Evolutionary conservation across 2,113 vertebrate genomes (phyloP).

Genomic region (Lates calcarifer): DNA sequence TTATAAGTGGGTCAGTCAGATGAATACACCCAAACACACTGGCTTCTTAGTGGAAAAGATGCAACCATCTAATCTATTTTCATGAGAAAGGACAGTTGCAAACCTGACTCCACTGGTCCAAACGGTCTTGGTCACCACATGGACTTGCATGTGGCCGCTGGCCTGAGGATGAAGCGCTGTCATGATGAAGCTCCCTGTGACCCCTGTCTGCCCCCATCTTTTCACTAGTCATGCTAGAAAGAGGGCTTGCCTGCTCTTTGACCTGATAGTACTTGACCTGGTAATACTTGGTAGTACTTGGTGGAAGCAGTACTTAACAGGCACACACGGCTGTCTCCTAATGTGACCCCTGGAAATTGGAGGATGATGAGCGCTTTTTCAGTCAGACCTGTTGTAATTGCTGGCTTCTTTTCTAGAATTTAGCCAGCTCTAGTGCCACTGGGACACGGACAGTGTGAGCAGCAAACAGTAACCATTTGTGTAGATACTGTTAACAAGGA

Average conservation of each 20-base stretch:
- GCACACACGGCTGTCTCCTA: slow-evolving; percentile 37
- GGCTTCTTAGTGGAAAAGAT: neutral
- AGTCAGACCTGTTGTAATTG: neutral
- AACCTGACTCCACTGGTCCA: neutral
- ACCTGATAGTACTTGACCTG: slow-evolving; percentile 43
- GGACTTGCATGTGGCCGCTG: slow-evolving; percentile 11
- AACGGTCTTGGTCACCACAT: slow-evolving; percentile 21
- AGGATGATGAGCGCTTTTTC: slow-evolving; percentile 10
- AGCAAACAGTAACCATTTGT: neutral
- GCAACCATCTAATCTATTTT: neutral
- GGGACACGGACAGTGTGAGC: neutral
- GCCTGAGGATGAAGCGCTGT: slow-evolving; percentile 18
- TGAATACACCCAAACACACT: neutral
- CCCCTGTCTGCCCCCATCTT: neutral
- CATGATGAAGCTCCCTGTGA: slow-evolving; percentile 8
- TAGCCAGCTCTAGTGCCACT: neutral
- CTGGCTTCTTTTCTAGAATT: slow-evolving; percentile 1
- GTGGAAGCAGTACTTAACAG: slow-evolving; percentile 11
- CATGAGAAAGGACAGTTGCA: neutral
- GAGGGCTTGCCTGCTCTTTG: slow-evolving; percentile 52
- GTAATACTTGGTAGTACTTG: too few species aligned
- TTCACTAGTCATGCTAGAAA: neutral
- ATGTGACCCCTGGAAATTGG: slow-evolving; percentile 11
- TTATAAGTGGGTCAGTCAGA: neutral
- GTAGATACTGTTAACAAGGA: neutral